Conservation (phyloP, 2,797 vertebrate species). For the Cyprinodon diabolis region DNA sequence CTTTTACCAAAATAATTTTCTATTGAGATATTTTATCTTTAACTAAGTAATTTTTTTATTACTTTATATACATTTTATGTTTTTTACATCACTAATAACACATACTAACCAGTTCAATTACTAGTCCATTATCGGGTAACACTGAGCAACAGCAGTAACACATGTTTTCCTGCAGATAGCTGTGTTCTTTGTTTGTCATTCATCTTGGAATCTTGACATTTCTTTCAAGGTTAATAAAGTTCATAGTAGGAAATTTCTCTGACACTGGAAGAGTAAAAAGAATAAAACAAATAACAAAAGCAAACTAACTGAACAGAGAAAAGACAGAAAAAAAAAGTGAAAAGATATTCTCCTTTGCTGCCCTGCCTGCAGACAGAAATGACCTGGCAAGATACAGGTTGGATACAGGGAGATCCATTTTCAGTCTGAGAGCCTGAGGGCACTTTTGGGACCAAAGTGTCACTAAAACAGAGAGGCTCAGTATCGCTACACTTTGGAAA, state of each 20-base stretch:
- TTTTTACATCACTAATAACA: too few species aligned
- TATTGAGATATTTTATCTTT: too few species aligned
- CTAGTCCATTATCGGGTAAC: background rate
- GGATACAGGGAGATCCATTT: constrained; percentile 60
- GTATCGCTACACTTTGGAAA: constrained; percentile 61
- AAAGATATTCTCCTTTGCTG: constrained; percentile 18
- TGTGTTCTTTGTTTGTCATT: background rate
- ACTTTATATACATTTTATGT: too few species aligned
- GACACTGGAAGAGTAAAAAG: background rate
- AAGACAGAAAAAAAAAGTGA: background rate
- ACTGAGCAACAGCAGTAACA: background rate
- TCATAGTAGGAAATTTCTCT: constrained; percentile 4
- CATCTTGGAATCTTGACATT: background rate
- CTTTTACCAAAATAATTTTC: too few species aligned
- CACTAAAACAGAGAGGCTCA: constrained; percentile 64
- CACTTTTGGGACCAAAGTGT: constrained; percentile 63
- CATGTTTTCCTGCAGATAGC: background rate
- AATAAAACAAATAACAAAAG: background rate
- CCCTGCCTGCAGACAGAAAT: constrained; percentile 50
- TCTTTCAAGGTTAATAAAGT: background rate
- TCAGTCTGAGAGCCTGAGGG: constrained; percentile 52
- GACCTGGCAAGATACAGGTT: constrained; percentile 56
- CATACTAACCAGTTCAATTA: background rate
- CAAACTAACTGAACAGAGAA: background rate
- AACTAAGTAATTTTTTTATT: too few species aligned